Percentiles rank a stretch among this genome's conserved stretches.
Conservation (phyloP, 1,140 invertebrate species). For the Solenopsis fugax region DNA sequence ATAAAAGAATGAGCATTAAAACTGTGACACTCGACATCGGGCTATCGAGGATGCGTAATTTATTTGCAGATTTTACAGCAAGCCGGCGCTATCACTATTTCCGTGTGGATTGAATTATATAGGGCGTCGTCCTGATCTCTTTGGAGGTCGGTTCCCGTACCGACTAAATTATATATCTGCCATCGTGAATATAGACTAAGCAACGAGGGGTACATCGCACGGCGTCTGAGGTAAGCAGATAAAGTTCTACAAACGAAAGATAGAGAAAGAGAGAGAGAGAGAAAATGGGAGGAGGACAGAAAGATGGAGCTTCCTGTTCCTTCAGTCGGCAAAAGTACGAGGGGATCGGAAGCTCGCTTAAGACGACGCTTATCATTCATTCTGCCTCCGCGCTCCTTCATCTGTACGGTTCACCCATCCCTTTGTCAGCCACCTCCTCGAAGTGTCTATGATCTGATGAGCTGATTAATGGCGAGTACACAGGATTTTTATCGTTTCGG, state of each 20-base stretch:
- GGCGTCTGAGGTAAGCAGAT: conserved; percentile 50
- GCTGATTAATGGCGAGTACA: conserved; percentile 49
- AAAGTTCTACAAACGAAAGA: conserved; percentile 22
- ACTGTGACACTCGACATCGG: background rate
- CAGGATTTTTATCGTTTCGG: background rate
- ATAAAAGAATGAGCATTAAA: conserved; percentile 5
- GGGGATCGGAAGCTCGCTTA: conserved; percentile 48
- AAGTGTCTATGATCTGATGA: conserved; percentile 33
- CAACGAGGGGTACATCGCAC: background rate
- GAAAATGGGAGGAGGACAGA: background rate
- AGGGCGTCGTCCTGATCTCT: conserved; percentile 26
- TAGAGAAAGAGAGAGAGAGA: background rate
- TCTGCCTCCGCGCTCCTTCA: conserved; percentile 32
- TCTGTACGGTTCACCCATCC: background rate
- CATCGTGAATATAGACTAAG: conserved; percentile 48
- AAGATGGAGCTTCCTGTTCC: conserved; percentile 23
- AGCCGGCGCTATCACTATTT: conserved; percentile 17
- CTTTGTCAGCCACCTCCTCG: conserved; percentile 17
- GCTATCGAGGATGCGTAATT: conserved; percentile 13
- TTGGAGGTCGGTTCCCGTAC: conserved; percentile 18
- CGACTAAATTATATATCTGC: conserved; percentile 50
- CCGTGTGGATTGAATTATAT: conserved; percentile 48
- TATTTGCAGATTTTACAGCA: conserved; percentile 38
- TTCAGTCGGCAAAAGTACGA: conserved; percentile 42
- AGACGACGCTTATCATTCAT: conserved; percentile 60